phyloP scores from a whole-genome alignment of 1,140 invertebrate genomes.

The Eubasilissa regina region DNA sequence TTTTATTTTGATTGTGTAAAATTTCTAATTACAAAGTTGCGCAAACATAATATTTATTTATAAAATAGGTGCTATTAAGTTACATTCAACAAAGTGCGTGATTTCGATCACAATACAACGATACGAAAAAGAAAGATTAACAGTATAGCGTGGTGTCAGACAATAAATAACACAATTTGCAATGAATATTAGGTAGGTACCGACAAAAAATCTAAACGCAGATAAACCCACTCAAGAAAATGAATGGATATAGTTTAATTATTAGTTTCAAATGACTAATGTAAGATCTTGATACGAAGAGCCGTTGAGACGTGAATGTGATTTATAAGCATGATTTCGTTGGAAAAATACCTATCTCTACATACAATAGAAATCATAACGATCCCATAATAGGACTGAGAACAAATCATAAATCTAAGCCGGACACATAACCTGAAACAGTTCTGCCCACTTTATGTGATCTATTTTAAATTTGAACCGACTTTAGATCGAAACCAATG shows the following conservation, averaged over 20 bases:
- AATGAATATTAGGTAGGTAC: constrained; percentile 14
- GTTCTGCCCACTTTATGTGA: constrained; percentile 32
- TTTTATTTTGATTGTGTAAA: too few species aligned
- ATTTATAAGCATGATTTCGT: constrained; percentile 48
- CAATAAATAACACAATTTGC: constrained; percentile 43
- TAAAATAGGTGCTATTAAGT: too few species aligned
- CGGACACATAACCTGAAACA: constrained; percentile 8
- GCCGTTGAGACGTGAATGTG: constrained; percentile 56
- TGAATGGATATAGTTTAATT: constrained; percentile 58
- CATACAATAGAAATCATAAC: constrained; percentile 46
- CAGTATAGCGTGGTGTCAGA: background rate
- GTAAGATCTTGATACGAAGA: constrained; percentile 52
- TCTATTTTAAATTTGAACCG: constrained; percentile 42
- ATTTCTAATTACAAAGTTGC: too few species aligned
- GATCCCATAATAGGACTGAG: constrained; percentile 35
- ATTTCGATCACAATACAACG: background rate
- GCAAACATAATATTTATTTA: too few species aligned
- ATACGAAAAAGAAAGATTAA: background rate
- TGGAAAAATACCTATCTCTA: constrained; percentile 28
- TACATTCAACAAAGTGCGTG: constrained; percentile 3
- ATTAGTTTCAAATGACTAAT: constrained; percentile 57
- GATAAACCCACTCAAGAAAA: constrained; percentile 52
- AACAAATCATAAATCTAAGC: constrained; percentile 52
- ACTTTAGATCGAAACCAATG: constrained; percentile 26
- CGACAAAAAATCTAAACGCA: constrained; percentile 32